These are phyloP conservation scores for Actenoides lindsayi DNA, from an alignment of 2,113 vertebrate genomes.

Conservation along the genomic window DNA sequence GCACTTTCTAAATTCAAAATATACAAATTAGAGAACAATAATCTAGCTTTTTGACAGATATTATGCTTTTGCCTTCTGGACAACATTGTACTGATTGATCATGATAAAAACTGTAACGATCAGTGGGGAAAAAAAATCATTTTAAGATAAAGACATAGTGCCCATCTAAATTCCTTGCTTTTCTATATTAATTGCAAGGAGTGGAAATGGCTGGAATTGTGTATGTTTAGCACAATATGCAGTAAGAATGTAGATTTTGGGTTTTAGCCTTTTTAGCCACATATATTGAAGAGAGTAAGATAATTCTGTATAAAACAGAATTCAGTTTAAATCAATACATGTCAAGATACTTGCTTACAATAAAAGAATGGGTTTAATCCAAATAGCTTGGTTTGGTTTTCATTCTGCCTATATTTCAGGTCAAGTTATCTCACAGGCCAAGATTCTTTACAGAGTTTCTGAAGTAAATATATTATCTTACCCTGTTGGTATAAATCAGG, in stretches of 20 bases:
- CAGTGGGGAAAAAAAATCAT: background rate
- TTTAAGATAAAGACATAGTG: slow-evolving; percentile 12
- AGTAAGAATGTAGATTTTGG: slow-evolving; percentile 1
- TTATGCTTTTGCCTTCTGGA: background rate
- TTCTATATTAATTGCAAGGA: slow-evolving; percentile 40
- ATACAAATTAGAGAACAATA: background rate
- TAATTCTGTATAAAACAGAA: background rate
- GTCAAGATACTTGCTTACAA: background rate
- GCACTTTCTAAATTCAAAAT: slow-evolving; percentile 3
- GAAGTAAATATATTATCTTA: background rate
- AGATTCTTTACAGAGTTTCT: background rate
- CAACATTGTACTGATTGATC: background rate
- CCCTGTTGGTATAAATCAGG: background rate
- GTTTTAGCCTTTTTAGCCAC: background rate
- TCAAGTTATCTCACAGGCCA: background rate
- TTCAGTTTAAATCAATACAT: slow-evolving; percentile 8
- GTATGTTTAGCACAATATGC: background rate
- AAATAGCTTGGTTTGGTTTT: background rate
- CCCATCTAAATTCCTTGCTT: background rate
- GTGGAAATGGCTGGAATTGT: background rate
- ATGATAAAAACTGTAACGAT: slow-evolving; percentile 26
- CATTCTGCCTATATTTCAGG: background rate
- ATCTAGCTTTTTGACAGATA: background rate
- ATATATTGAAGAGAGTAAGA: background rate
- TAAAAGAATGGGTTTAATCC: background rate